These are phyloP conservation scores for Mesocricetus auratus DNA, from an alignment of 2,113 vertebrate species.

Conservation along the genomic window DNA sequence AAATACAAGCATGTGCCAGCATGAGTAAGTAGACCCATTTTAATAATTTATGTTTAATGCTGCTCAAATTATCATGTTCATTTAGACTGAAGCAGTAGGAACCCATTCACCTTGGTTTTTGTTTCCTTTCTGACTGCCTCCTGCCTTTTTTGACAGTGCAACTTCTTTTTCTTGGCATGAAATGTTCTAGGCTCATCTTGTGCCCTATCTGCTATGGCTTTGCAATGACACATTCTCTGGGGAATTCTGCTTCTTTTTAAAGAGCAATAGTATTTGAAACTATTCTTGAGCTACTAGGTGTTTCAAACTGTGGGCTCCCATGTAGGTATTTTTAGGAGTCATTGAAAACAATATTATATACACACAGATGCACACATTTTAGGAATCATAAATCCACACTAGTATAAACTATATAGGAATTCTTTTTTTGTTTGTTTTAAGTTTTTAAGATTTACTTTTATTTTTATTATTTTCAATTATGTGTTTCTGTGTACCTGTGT, in stretches of 20 bases:
- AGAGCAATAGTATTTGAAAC: not conserved
- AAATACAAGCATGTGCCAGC: not conserved
- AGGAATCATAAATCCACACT: not conserved
- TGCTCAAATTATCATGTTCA: constrained; percentile 35
- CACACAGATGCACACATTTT: not conserved
- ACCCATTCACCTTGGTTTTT: not conserved
- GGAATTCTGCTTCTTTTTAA: not conserved
- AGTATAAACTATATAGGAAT: not conserved
- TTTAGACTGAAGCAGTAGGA: not conserved
- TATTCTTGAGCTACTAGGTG: not conserved
- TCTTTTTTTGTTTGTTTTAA: not conserved
- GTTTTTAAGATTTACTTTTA: not conserved
- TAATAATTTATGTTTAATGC: not conserved
- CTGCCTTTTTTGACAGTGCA: not conserved
- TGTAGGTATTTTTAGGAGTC: not conserved
- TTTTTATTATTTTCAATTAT: not conserved
- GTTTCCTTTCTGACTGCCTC: not conserved
- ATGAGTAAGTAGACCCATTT: not conserved
- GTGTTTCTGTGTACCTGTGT: not conserved
- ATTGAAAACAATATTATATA: not conserved
- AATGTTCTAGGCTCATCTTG: not conserved
- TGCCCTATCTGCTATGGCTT: not conserved
- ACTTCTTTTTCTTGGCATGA: not conserved
- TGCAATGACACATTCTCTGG: not conserved
- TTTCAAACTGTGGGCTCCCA: not conserved